Evolutionary conservation across 2,888 invertebrate species (phyloP).

Genomic region (Cantharis lateralis): DNA sequence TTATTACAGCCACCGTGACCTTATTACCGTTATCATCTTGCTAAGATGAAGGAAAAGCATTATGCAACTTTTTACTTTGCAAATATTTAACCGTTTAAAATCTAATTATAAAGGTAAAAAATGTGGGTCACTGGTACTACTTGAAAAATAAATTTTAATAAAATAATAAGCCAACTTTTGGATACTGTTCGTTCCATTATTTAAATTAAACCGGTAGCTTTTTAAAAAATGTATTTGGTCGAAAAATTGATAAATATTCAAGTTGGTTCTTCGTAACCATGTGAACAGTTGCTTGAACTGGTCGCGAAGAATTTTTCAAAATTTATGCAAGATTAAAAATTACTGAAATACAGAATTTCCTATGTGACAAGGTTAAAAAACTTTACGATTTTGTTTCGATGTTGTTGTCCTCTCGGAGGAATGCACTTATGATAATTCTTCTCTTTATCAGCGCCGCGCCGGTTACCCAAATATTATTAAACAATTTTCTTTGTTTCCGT

Average conservation of each 20-base stretch:
- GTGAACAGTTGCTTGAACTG: not conserved
- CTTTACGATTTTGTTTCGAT: not conserved
- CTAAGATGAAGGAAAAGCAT: not conserved
- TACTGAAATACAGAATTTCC: not conserved
- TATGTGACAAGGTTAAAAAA: not conserved
- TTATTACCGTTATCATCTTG: conserved; percentile 11
- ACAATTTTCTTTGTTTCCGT: not conserved
- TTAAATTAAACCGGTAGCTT: not conserved
- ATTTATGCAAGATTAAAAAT: not conserved
- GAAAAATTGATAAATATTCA: not conserved
- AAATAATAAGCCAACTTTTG: not conserved
- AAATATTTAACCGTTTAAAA: conserved; percentile 3
- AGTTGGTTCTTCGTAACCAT: not conserved
- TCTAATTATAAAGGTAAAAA: not conserved
- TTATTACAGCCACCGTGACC: conserved; percentile 12
- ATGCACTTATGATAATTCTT: not conserved
- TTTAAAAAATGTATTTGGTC: not conserved
- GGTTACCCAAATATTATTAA: not conserved
- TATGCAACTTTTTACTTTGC: conserved; percentile 1
- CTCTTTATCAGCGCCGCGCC: not conserved
- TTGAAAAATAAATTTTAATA: not conserved
- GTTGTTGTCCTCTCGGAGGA: not conserved
- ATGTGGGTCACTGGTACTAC: not conserved
- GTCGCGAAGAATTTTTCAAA: not conserved
- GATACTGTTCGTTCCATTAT: not conserved